A percentile compares a stretch with the other conserved stretches of the same genome.
Evolutionary conservation across 2,888 invertebrate species (phyloP).

Genomic region (Sphinx pinastri): DNA sequence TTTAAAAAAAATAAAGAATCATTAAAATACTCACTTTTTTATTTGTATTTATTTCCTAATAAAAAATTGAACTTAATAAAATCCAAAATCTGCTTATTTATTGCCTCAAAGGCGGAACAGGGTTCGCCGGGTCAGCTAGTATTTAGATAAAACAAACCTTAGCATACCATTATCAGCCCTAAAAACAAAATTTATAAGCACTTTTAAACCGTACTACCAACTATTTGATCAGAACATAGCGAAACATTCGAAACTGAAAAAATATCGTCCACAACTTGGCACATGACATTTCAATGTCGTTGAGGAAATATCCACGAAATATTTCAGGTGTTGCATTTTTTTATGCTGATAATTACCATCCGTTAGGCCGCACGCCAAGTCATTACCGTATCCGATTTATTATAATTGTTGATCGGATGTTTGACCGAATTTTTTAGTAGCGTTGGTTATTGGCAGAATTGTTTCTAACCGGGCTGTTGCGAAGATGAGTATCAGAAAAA

Average conservation of each 20-base stretch:
- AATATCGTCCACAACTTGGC: slow-evolving; percentile 10
- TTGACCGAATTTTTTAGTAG: background rate
- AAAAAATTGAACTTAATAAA: no score
- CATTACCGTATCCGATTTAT: slow-evolving; percentile 46
- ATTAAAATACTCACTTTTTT: no score
- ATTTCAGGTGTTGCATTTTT: slow-evolving; percentile 29
- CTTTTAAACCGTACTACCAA: no score
- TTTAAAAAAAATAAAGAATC: no score
- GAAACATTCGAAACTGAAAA: background rate
- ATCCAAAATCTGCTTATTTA: no score
- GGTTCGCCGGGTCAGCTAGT: no score
- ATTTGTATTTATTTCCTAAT: no score
- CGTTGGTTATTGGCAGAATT: background rate
- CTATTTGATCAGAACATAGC: background rate
- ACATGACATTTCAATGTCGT: slow-evolving; percentile 17
- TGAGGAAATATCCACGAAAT: background rate
- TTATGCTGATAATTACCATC: slow-evolving; percentile 43
- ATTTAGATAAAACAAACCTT: no score
- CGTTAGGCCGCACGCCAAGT: slow-evolving; percentile 53
- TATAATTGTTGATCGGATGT: slow-evolving; percentile 32
- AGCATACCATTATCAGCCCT: no score
- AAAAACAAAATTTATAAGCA: no score
- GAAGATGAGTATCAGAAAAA: background rate
- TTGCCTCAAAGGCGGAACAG: no score
- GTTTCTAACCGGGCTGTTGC: background rate